Conservation (phyloP, 2,888 invertebrate species). For the Adelognathus sp. region DNA sequence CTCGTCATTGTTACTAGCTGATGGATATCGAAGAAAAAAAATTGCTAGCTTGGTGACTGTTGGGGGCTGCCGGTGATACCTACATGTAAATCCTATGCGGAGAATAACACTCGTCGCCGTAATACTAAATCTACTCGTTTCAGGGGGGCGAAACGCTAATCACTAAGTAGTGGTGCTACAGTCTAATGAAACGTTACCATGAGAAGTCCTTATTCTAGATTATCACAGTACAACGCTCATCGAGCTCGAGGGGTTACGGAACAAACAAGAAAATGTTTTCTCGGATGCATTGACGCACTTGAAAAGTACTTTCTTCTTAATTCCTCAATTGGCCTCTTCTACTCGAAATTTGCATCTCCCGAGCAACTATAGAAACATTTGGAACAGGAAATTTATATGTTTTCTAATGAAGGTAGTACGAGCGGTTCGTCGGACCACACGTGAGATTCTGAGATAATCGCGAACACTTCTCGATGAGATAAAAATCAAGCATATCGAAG, state of each 20-base stretch:
- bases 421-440: too few species aligned
- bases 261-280: neutral
- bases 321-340: too few species aligned
- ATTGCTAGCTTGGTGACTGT: conserved; percentile 77
- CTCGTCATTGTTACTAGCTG: conserved; percentile 70
- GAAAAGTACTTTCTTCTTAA: neutral
- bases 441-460: too few species aligned
- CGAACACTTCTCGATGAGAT: too few species aligned
- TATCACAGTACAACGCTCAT: conserved; percentile 23
- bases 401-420: too few species aligned
- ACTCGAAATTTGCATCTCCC: too few species aligned
- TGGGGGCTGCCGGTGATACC: conserved; percentile 64
- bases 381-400: too few species aligned
- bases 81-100: conserved; percentile 41
- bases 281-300: neutral
- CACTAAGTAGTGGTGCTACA: conserved; percentile 51
- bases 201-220: conserved; percentile 20
- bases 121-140: conserved; percentile 50
- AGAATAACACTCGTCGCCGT: conserved; percentile 50
- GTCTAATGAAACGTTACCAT: conserved; percentile 34
- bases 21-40: conserved; percentile 51
- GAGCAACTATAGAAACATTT: too few species aligned
- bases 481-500: too few species aligned
- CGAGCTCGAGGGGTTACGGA: conserved; percentile 1
- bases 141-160: conserved; percentile 50